Evolutionary conservation across 2,797 vertebrate species (phyloP), one percentile per base, ranked within the genome.

Genomic region (Malurus leucopterus): DNA sequence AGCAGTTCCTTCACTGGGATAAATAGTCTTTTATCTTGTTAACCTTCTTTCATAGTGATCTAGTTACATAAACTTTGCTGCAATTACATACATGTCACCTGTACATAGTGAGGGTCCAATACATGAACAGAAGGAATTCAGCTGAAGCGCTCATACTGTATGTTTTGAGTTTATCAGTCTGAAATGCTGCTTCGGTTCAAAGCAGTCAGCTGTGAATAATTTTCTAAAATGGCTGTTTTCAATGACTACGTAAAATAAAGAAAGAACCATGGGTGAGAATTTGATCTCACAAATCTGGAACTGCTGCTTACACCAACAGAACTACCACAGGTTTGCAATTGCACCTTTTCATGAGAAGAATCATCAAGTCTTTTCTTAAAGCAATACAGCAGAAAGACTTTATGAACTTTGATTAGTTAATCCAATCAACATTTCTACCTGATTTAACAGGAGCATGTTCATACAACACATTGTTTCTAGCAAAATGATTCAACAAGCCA

Each of bases 51-150:
- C 86, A 91, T 77, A 88, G 85, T 43, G 72, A 67, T 89, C 69
- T 88, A 94, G 94, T 96, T 96, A 96, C 29, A 77, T 95, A 95
- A 95, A 96, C 86, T 84, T 89, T 91, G 50, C 51, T 74, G 73
- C 50, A 67, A 29, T 67, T 83, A 51, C 22, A 70, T 53, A 77
- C n/a, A 2, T 79, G n/a, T 84, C 29, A 86, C 57, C 53, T 64
- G 46, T 54, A 63, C 24, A 54, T 23, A 23, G 22, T 47, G 47
- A 50, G 32, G 46, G 49, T 84, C 68, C 46, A 47, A 15, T 0
- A 63, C 41, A 19, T 43, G 44, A 90, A 36, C 3, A 22, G 30
- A 69, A 62, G 15, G 4, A 84, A 59, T 29, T 36, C n/a, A 72
- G 0, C 24, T 63, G 24, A 86, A 84, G 49, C 13, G 75, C 54